Evolutionary conservation across 2,113 vertebrate genomes (phyloP).

Genomic region (Oreotrochilus melanogaster): DNA sequence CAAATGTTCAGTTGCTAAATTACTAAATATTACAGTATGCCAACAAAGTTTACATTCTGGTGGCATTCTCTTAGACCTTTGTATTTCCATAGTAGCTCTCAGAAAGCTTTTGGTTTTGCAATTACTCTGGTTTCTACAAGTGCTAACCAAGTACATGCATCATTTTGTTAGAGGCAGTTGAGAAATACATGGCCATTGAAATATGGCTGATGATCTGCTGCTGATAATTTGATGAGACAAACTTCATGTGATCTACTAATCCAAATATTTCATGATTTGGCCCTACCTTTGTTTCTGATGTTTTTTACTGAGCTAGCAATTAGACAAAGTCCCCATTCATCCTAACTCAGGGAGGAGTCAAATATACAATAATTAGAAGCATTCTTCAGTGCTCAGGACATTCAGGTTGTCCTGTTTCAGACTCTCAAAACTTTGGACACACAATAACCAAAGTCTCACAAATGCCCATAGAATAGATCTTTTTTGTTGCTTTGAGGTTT

Average conservation of each 20-base stretch:
- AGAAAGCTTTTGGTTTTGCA: neutral
- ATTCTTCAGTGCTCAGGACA: neutral
- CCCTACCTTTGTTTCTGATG: neutral
- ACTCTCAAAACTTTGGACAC: neutral
- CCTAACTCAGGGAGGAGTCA: neutral
- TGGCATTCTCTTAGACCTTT: neutral
- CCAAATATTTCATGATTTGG: neutral
- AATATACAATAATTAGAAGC: neutral
- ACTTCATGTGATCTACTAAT: neutral
- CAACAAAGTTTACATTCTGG: conserved; percentile 25
- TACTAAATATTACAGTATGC: conserved; percentile 3
- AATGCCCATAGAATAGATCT: neutral
- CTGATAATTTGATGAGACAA: neutral
- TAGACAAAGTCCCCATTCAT: neutral
- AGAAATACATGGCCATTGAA: neutral
- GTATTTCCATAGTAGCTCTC: neutral
- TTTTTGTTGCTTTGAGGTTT: neutral
- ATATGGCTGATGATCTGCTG: neutral
- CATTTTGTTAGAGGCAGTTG: neutral
- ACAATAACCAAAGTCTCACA: neutral
- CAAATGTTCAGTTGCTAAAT: conserved; percentile 52
- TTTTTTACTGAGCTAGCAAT: neutral
- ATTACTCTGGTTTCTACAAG: neutral
- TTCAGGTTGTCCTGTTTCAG: neutral
- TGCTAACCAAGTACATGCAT: neutral